phyloP scores from a whole-genome alignment of 2,888 invertebrate genomes.

The Trissolcus japonicus region DNA sequence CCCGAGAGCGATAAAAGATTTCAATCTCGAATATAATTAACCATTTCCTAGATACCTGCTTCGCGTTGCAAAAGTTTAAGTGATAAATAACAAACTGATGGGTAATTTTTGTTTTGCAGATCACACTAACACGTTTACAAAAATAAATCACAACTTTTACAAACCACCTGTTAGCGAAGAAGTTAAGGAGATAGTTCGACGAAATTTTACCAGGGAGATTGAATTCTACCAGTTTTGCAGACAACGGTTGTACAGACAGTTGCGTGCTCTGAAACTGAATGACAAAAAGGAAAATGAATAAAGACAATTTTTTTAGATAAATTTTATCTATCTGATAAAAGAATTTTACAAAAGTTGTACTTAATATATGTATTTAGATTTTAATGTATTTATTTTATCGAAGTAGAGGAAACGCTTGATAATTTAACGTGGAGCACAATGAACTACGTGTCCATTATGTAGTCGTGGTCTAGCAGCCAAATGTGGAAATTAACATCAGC shows the following conservation, averaged over 20 bases:
- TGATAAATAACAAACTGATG: not conserved
- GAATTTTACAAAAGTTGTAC: not conserved
- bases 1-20: not conserved
- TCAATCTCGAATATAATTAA: conserved; percentile 1
- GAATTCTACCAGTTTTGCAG: conserved; percentile 94
- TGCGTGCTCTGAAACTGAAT: conserved; percentile 80
- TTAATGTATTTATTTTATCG: not conserved
- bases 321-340: too few relatives aligned
- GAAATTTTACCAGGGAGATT: conserved; percentile 91
- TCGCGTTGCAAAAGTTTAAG: not conserved
- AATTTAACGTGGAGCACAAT: too few relatives aligned
- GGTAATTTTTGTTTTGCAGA: conserved; percentile 77
- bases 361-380: not conserved
- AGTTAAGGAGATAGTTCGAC: conserved; percentile 89
- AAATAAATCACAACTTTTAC: conserved; percentile 90
- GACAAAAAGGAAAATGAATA: too few relatives aligned
- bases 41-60: not conserved
- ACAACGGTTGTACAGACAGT: conserved; percentile 88
- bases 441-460: too few relatives aligned
- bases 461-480: too few relatives aligned
- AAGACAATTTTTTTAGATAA: too few relatives aligned
- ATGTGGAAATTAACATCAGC: too few relatives aligned
- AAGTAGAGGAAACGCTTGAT: not conserved
- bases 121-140: conserved; percentile 85
- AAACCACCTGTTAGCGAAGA: conserved; percentile 91